These are phyloP conservation scores for Benthosema pterotum DNA, from an alignment of 2,797 vertebrate species.

Conservation along the genomic window DNA sequence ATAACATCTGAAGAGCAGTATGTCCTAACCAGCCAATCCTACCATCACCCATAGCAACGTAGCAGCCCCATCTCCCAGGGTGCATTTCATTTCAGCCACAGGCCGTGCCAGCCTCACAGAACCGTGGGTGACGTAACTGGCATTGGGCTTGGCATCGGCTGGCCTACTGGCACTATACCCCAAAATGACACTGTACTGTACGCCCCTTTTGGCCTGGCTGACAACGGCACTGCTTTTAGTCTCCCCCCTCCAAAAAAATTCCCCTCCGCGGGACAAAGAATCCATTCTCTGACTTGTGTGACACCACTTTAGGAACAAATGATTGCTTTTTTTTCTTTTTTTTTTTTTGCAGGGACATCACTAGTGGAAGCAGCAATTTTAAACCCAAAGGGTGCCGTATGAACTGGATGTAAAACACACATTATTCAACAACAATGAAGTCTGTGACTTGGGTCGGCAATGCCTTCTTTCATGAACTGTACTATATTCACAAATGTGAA, in stretches of 20 bases:
- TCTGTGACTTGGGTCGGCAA: neutral
- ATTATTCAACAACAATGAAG: neutral
- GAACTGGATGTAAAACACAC: constrained; percentile 40
- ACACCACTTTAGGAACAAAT: constrained; percentile 57
- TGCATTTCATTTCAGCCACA: constrained; percentile 62
- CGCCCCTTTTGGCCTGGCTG: constrained; percentile 57
- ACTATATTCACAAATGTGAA: too few species aligned
- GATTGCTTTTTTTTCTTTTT: too few species aligned
- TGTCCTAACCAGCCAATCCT: constrained; percentile 13
- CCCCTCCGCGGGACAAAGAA: constrained; percentile 70
- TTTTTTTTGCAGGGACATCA: constrained; percentile 49
- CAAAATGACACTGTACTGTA: constrained; percentile 67
- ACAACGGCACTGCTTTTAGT: constrained; percentile 71
- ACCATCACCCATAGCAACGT: constrained; percentile 23
- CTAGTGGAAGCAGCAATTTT: constrained; percentile 48
- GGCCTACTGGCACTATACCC: constrained; percentile 58
- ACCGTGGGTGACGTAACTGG: constrained; percentile 73
- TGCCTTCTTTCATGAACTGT: neutral
- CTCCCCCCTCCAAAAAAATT: too few species aligned
- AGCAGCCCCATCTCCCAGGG: constrained; percentile 51
- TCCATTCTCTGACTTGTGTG: constrained; percentile 66
- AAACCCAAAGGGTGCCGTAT: constrained; percentile 50
- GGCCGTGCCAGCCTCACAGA: constrained; percentile 79
- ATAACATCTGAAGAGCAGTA: constrained; percentile 9
- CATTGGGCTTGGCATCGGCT: constrained; percentile 60